phyloP scores from a whole-genome alignment of 2,113 vertebrate species.

The Rhinolophus sinicus region DNA sequence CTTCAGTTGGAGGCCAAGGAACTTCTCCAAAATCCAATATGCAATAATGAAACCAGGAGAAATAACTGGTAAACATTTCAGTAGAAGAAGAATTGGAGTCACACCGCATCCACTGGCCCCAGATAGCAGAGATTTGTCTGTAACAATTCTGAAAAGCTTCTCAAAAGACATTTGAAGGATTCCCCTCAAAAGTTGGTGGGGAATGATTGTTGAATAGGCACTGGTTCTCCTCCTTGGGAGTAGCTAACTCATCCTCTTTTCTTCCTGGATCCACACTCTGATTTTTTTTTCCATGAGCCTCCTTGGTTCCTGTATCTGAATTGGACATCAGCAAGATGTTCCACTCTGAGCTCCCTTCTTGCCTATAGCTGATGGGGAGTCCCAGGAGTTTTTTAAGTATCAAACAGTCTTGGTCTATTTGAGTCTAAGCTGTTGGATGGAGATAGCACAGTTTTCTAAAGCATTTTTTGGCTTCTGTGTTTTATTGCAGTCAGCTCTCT shows the following conservation, averaged over 20 bases:
- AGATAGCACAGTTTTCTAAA: slow-evolving; percentile 38
- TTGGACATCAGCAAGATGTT: background rate
- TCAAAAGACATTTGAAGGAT: background rate
- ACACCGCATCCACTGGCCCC: background rate
- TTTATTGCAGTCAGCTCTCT: background rate
- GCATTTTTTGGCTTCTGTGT: slow-evolving; percentile 25
- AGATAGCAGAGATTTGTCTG: background rate
- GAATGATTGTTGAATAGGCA: background rate
- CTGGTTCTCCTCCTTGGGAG: background rate
- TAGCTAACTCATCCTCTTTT: background rate
- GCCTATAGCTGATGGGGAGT: background rate
- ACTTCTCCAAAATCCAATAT: background rate
- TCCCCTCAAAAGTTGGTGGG: background rate
- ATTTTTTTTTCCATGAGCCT: background rate
- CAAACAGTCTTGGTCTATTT: background rate
- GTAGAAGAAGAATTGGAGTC: background rate
- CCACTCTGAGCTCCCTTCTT: background rate
- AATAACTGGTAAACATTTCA: background rate
- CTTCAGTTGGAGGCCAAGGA: background rate
- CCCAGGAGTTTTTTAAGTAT: background rate
- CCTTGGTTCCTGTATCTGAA: background rate
- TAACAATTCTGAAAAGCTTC: background rate
- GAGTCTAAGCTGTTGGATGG: background rate
- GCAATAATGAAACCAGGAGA: background rate
- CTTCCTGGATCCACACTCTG: background rate